A percentile compares a stretch with the other conserved stretches of the same genome.
Conservation (phyloP, 2,113 vertebrate genomes). For the Felis chaus region DNA sequence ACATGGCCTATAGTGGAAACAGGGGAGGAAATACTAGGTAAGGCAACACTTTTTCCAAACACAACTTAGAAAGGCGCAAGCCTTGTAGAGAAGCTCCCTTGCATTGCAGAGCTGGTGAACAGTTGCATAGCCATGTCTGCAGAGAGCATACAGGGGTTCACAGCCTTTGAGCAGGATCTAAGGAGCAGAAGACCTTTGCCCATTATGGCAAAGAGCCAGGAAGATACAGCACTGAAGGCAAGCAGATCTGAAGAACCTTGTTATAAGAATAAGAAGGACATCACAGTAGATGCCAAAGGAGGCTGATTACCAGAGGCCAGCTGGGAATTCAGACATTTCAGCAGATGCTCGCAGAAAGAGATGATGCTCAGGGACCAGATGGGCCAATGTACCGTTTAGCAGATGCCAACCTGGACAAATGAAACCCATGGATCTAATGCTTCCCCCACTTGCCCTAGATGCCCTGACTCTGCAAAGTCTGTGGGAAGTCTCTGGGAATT, state of each 20-base stretch:
- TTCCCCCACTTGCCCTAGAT: background rate
- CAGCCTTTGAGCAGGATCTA: background rate
- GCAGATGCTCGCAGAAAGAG: constrained; percentile 3
- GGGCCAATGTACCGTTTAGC: background rate
- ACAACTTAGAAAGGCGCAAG: background rate
- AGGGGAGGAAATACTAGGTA: background rate
- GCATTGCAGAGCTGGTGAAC: background rate
- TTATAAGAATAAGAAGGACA: background rate
- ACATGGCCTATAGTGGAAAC: background rate
- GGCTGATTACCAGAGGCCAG: background rate
- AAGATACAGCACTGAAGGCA: background rate
- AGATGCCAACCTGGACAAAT: background rate
- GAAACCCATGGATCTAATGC: background rate
- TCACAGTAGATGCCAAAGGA: background rate
- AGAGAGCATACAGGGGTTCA: background rate
- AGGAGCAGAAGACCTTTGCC: background rate
- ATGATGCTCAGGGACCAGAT: background rate
- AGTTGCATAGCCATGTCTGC: background rate
- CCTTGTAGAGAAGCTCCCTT: background rate
- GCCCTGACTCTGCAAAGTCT: background rate
- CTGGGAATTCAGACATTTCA: background rate
- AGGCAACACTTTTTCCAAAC: background rate
- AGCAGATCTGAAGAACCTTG: background rate
- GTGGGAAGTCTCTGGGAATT: background rate
- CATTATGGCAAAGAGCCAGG: background rate